Evolutionary conservation across 2,113 vertebrate genomes (phyloP).

Genomic region (Zosterops borbonicus): DNA sequence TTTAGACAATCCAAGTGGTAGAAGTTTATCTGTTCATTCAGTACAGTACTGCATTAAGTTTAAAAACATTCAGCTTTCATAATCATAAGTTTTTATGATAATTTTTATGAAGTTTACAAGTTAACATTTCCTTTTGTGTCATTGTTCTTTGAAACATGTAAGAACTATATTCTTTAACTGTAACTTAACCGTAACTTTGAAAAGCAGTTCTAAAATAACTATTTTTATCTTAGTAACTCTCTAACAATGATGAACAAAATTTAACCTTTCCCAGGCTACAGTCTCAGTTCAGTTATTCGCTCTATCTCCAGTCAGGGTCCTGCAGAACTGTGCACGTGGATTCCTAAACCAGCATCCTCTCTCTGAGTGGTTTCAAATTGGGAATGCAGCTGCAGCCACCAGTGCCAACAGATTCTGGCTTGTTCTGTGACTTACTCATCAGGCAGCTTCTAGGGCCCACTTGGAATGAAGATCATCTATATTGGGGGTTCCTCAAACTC

Average conservation of each 20-base stretch:
- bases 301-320: not conserved
- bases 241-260: not conserved
- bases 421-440: not conserved
- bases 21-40: not conserved
- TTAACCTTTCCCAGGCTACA: not conserved
- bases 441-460: not conserved
- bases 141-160: not conserved
- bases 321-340: accelerated
- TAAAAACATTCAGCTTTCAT: not conserved
- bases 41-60: not conserved
- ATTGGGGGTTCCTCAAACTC: not conserved
- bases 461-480: not conserved
- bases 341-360: not conserved
- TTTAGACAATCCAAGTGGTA: not conserved
- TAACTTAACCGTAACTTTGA: not conserved
- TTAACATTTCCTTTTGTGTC: not conserved
- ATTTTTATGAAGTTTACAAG: not conserved
- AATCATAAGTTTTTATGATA: not conserved
- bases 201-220: not conserved
- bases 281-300: not conserved
- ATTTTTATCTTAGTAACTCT: not conserved
- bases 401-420: not conserved
- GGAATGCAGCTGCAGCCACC: not conserved
- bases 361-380: accelerated
- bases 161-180: not conserved